A percentile compares a stretch with the other conserved stretches of the same genome.
Conservation (phyloP, 1,140 invertebrate species). For the Apis florea region DNA sequence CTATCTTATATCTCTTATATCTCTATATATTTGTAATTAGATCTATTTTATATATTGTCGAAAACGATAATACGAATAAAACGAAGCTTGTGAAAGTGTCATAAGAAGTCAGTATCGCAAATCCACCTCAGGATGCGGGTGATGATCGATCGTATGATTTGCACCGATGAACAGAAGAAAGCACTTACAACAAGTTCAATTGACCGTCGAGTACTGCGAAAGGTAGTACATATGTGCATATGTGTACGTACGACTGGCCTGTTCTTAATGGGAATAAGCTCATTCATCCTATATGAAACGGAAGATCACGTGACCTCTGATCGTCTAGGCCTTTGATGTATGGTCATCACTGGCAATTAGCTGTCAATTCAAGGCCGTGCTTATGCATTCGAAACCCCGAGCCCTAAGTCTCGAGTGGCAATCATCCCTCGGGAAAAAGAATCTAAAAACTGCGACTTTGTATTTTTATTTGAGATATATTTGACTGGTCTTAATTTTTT, state of each 20-base stretch:
- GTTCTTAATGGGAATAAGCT: conserved; percentile 69
- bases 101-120: neutral
- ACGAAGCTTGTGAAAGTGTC: neutral
- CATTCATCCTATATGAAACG: conserved; percentile 67
- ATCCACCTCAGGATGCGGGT: conserved; percentile 7
- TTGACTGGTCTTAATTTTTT: neutral
- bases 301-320: conserved; percentile 61
- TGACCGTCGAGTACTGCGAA: conserved; percentile 51
- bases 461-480: neutral
- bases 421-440: conserved; percentile 22
- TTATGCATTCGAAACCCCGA: conserved; percentile 50
- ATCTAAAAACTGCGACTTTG: neutral
- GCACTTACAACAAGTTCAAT: conserved; percentile 62
- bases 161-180: conserved; percentile 38
- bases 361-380: conserved; percentile 61
- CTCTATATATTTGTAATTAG: neutral
- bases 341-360: conserved; percentile 63
- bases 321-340: conserved; percentile 64
- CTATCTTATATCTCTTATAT: too few species aligned
- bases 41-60: too few species aligned
- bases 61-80: neutral
- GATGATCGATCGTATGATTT: conserved; percentile 55
- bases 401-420: conserved; percentile 24
- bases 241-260: conserved; percentile 28
- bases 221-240: conserved; percentile 19